Percentiles rank a stretch among this genome's conserved stretches.
These are phyloP conservation scores for Remorina albescens DNA, from an alignment of 2,797 vertebrate genomes.

Conservation along the genomic window DNA sequence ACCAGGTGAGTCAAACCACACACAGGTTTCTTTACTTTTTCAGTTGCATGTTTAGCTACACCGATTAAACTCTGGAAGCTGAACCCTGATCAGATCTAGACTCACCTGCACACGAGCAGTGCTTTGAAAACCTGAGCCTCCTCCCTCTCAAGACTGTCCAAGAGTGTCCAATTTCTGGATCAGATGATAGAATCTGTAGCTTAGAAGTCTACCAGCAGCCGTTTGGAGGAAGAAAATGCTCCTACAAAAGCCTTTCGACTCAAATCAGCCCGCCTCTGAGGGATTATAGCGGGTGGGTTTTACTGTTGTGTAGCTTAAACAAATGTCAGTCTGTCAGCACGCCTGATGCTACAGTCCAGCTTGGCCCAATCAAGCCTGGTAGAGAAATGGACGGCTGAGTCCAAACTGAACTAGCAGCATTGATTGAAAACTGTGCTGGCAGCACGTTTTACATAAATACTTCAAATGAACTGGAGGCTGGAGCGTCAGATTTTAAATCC, in stretches of 20 bases:
- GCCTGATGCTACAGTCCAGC: conserved; percentile 15
- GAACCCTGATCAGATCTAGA: neutral
- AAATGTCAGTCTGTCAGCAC: conserved; percentile 34
- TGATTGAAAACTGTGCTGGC: conserved; percentile 32
- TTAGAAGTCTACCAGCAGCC: neutral
- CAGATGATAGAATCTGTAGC: conserved; percentile 3
- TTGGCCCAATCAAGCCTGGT: conserved; percentile 40
- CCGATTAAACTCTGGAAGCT: neutral
- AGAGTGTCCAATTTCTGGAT: conserved; percentile 1
- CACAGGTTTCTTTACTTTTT: neutral
- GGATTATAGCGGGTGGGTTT: neutral
- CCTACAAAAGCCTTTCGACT: conserved; percentile 4
- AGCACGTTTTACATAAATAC: conserved; percentile 35
- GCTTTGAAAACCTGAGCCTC: conserved; percentile 1
- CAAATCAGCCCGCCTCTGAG: neutral
- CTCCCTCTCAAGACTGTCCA: conserved; percentile 4
- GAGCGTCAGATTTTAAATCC: conserved; percentile 48
- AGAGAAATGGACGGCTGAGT: conserved; percentile 17
- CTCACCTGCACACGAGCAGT: neutral
- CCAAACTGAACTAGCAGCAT: conserved; percentile 7
- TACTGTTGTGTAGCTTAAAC: conserved; percentile 25
- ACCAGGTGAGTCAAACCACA: conserved; percentile 85
- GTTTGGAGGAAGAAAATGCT: conserved; percentile 1
- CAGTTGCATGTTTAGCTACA: neutral
- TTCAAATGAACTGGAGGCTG: conserved; percentile 31